Evolutionary conservation across 2,113 vertebrate species (phyloP).

Genomic region (Galeopterus variegatus): DNA sequence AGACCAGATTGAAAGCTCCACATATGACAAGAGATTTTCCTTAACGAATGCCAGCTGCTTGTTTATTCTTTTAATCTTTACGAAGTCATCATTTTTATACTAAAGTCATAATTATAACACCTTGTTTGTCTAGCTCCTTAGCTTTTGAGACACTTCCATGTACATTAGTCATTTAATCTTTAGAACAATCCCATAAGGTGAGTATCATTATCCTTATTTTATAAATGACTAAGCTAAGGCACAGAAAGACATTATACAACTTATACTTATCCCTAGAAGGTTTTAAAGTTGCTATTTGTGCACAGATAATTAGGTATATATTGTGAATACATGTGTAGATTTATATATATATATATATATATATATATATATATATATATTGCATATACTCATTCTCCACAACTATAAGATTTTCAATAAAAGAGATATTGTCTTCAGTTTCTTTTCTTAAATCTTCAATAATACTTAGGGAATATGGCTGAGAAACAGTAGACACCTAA

Average conservation of each 20-base stretch:
- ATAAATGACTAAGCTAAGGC: background rate
- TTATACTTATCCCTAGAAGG: background rate
- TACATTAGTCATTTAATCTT: background rate
- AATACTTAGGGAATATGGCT: background rate
- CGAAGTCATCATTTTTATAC: background rate
- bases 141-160: background rate
- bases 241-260: background rate
- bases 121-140: background rate
- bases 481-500: background rate
- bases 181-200: background rate
- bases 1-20: background rate
- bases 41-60: background rate
- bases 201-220: background rate
- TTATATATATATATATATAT: background rate
- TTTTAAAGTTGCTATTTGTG: background rate
- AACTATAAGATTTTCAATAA: slow-evolving; percentile 27
- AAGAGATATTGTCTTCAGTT: background rate
- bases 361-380: background rate
- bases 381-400: background rate
- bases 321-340: background rate
- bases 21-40: background rate
- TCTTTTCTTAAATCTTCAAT: slow-evolving; percentile 7
- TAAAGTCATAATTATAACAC: background rate
- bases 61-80: background rate
- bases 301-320: background rate